A percentile compares a stretch with the other conserved stretches of the same genome.
Conservation (phyloP, 92 coral and sea anemone species). For the Porites evermanni region DNA sequence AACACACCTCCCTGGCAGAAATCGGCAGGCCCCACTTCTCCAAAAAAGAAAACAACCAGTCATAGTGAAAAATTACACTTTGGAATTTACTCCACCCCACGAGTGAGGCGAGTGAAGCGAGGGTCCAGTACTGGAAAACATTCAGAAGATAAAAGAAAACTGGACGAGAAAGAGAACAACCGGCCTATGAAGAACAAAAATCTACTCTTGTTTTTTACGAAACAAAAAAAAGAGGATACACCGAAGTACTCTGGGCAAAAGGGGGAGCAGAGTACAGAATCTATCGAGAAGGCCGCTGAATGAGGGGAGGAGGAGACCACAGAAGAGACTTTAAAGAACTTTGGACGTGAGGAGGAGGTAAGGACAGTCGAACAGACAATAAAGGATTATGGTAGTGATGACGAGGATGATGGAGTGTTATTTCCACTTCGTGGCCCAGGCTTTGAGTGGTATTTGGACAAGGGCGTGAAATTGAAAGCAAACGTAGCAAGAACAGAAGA, state of each 20-base stretch:
- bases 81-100: neutral
- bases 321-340: slow-evolving; percentile 1
- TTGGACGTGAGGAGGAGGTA: neutral
- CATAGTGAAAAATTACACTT: neutral
- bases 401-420: neutral
- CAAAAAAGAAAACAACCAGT: neutral
- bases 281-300: neutral
- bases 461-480: slow-evolving; percentile 38
- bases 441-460: slow-evolving; percentile 43
- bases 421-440: slow-evolving; percentile 48
- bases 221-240: neutral
- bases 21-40: neutral
- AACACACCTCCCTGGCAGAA: slow-evolving; percentile 6
- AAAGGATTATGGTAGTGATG: neutral
- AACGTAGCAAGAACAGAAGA: slow-evolving; percentile 39
- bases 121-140: neutral
- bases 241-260: neutral
- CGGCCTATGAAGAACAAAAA: neutral
- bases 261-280: neutral
- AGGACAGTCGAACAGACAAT: neutral
- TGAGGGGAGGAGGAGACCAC: neutral
- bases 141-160: neutral
- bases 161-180: neutral
- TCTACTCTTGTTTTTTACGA: neutral
- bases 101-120: neutral